These are phyloP conservation scores for Copsychus sechellarum DNA, from an alignment of 2,113 vertebrate genomes.

Conservation along the genomic window DNA sequence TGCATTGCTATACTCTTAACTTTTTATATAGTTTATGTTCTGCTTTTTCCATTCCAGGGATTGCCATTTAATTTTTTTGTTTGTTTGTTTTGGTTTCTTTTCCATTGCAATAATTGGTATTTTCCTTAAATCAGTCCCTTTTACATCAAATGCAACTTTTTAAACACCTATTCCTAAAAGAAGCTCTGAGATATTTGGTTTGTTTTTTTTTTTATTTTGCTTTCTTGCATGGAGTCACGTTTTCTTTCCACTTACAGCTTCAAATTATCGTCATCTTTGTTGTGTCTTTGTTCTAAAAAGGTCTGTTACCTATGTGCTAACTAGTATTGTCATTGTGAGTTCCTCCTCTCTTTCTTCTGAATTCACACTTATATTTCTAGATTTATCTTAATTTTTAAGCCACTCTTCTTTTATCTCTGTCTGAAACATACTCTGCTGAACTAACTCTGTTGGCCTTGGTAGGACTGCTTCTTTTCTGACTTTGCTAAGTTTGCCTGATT, in stretches of 20 bases:
- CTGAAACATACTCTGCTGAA: background rate
- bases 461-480: background rate
- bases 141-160: background rate
- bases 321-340: background rate
- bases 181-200: background rate
- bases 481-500: background rate
- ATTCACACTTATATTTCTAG: background rate
- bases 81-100: background rate
- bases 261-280: background rate
- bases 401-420: background rate
- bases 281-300: background rate
- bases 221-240: background rate
- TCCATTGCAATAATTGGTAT: background rate
- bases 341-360: background rate
- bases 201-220: background rate
- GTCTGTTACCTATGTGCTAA: background rate
- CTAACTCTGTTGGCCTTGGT: background rate
- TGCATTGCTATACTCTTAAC: background rate
- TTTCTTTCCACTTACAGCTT: background rate
- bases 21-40: background rate
- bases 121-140: background rate
- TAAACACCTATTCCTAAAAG: background rate
- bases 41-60: background rate
- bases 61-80: accelerated
- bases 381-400: background rate